Base-by-base conservation (phyloP, 2,113 vertebrate genomes). In the Anarrhichthys ocellatus region DNA sequence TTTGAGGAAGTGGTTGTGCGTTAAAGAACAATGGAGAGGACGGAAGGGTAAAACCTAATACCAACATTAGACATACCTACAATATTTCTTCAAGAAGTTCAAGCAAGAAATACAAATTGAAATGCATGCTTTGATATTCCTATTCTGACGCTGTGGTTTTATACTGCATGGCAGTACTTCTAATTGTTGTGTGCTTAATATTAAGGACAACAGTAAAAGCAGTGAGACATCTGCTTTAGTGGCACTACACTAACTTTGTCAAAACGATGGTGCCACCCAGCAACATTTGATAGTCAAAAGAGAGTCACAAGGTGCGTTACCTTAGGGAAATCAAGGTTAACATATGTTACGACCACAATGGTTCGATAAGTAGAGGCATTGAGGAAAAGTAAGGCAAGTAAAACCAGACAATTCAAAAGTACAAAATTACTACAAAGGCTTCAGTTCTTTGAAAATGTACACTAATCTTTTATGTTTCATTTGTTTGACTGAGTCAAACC, bases 11-110 rank as follows among this genome's bases (percentile, higher is more conserved):
- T 62, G 85, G 42, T 73, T 78, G 73, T 83, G 73, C 50, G 83
- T 81, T 62, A 81, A 84, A 81, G 90, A 94, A 96, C 93, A 95
- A 95, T 92, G 46, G 92, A 85, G 78, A 86, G 42, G 68, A 69
- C 82, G 93, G 94, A 95, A 94, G 93, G 93, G 91, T 88, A 89
- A 90, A 91, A 81, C 87, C 89, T 22, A 66, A 32, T 50, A 77
- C 85, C 82, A 89, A 91, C 90, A 91, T 11, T 14, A 6, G 40
- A 61, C 18, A 27, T 2, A 14, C 52, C 32, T 38, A 63, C 24
- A 64, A 22, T 50, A 4, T 65, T 68, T 66, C 46, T 76, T 77
- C 61, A 72, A 73, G 78, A 46, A 20, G 40, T 44, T 15, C 10
- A 50, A 50, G 46, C 5, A n/a, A 15, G 8, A 18, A 64, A 34